Evolutionary conservation across 2,797 vertebrate species (phyloP).

Genomic region (Crocidura indochinensis): DNA sequence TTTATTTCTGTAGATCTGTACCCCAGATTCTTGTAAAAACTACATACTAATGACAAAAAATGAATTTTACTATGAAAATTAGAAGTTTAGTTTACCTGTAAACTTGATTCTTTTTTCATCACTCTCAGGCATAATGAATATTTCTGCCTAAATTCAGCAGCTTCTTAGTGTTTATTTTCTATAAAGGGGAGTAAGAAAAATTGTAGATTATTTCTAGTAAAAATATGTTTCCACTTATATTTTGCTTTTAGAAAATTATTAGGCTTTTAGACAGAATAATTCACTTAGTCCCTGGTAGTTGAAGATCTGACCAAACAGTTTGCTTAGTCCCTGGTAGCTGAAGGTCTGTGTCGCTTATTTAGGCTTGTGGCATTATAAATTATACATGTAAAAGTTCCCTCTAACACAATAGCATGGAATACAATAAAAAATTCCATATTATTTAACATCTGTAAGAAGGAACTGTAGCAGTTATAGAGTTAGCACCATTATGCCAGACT

Average conservation of each 20-base stretch:
- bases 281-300: background rate
- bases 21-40: background rate
- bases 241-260: conserved; percentile 14
- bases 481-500: too few species aligned
- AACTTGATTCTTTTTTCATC: background rate
- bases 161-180: background rate
- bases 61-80: background rate
- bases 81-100: background rate
- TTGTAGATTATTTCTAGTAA: background rate
- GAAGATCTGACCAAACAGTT: too few species aligned
- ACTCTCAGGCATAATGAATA: background rate
- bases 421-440: background rate
- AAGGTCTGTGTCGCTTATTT: background rate
- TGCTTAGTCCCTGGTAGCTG: too few species aligned
- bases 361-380: background rate
- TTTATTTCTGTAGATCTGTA: background rate
- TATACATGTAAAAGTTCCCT: background rate
- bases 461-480: too few species aligned
- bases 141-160: background rate
- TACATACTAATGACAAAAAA: too few species aligned
- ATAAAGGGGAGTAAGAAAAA: background rate
- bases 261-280: background rate
- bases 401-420: background rate
- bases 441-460: background rate
- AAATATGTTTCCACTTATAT: conserved; percentile 31